Conservation (phyloP, 2,113 vertebrate genomes). For the Hepsetus odoe region DNA sequence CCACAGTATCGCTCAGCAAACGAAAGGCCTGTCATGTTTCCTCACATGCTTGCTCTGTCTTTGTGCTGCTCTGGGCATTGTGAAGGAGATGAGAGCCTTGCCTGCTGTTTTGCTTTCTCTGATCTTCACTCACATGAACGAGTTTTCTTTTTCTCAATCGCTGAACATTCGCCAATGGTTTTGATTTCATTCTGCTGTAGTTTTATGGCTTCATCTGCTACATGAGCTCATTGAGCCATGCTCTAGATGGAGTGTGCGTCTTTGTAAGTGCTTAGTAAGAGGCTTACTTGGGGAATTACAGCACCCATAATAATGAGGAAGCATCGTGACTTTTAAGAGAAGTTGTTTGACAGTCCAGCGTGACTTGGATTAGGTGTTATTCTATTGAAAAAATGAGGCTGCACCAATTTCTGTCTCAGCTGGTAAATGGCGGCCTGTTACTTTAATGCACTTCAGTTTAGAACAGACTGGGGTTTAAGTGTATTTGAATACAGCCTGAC, state of each 20-base stretch:
- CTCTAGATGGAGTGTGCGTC: background rate
- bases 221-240: background rate
- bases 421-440: background rate
- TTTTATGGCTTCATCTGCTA: background rate
- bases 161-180: background rate
- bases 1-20: background rate
- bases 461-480: background rate
- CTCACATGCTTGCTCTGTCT: background rate
- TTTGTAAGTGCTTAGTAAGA: slow-evolving; percentile 3
- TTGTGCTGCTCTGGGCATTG: background rate
- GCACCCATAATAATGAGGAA: background rate
- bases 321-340: background rate
- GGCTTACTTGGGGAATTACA: background rate
- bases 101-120: background rate
- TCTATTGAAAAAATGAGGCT: background rate
- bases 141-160: background rate
- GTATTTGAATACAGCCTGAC: background rate
- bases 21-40: background rate
- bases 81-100: background rate
- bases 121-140: background rate
- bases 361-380: slow-evolving; percentile 27
- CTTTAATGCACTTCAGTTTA: slow-evolving; percentile 17
- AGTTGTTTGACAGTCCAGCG: slow-evolving; percentile 2
- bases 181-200: background rate
- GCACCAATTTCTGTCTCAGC: background rate